A percentile compares a stretch with the other conserved stretches of the same genome.
phyloP scores from a whole-genome alignment of 2,888 invertebrate genomes.

The Phrixothrix hirtus region DNA sequence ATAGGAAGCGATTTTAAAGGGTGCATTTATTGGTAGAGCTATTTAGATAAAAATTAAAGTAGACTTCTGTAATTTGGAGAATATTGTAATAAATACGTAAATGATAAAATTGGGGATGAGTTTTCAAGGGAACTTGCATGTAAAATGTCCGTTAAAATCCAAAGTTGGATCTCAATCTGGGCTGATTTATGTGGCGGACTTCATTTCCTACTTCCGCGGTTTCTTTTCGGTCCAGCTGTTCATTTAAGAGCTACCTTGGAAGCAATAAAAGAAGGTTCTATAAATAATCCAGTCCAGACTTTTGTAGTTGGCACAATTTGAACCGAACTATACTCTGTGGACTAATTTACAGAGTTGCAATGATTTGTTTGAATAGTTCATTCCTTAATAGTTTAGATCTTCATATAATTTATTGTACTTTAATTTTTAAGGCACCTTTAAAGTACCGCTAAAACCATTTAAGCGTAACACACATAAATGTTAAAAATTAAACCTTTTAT shows the following conservation, averaged over 20 bases:
- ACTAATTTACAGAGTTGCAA: conserved; percentile 22
- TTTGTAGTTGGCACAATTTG: conserved; percentile 25
- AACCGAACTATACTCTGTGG: conserved; percentile 22
- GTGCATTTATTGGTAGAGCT: conserved; percentile 28
- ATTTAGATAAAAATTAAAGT: conserved; percentile 29
- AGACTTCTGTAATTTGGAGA: conserved; percentile 12
- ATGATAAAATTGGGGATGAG: conserved; percentile 7
- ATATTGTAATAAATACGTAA: conserved; percentile 21
- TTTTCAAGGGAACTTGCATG: conserved; percentile 12
- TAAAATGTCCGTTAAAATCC: conserved; percentile 15
- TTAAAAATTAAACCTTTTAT: too few relatives aligned
- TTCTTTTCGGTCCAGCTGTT: conserved; percentile 25
- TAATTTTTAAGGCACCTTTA: too few relatives aligned
- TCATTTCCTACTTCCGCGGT: conserved; percentile 27
- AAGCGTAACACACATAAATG: too few relatives aligned
- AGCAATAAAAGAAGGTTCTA: conserved; percentile 24
- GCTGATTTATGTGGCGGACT: conserved; percentile 27
- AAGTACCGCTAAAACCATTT: too few relatives aligned
- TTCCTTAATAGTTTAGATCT: background rate
- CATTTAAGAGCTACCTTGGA: conserved; percentile 28
- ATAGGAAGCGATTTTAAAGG: conserved; percentile 29
- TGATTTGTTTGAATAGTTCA: conserved; percentile 20
- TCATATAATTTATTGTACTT: background rate
- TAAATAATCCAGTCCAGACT: conserved; percentile 25
- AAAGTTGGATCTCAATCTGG: conserved; percentile 14